Evolutionary conservation across 2,113 vertebrate genomes (phyloP), one percentile per base, ranked within the genome.

Genomic region (Naja naja): DNA sequence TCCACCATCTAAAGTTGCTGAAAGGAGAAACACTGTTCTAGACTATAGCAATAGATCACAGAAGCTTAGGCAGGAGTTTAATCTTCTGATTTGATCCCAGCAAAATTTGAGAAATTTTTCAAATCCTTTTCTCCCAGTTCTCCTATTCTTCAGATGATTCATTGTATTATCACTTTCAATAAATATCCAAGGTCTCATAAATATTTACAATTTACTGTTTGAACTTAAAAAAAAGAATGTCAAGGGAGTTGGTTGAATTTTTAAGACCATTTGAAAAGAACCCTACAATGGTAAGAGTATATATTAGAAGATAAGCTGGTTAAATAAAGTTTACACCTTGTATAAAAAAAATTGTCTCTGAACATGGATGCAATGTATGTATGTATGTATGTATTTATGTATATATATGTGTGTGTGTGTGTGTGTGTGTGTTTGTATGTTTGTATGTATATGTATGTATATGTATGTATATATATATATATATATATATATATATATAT

Each of bases 101-200:
- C 96, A 96, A 97, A n/a, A 97, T 97, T 96, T 96, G 97, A 97
- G 97, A 97, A 98, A 96, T 97, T 96, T 39, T 53, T 39, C 30
- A 64, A 49, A 97, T 96, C 96, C 94, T 98, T 98, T 97, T 96
- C 96, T 97, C 96, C 96, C 85, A 95, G 96, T 97, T 97, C 96
- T 97, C 97, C 96, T 96, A 96, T 96, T 98, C 97, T 96, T 96
- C n/a, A n/a, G n/a, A 95, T 96, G 96, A 96, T 97, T 95, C 97
- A 96, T 96, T 95, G 96, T 98, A 97, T 97, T 96, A 98, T 95
- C 97, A 96, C 97, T 98, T 98, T 97, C 96, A 98, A 98, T 98
- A 98, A 98, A 98, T 98, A 98, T 96, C 97, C 97, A 98, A 97
- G 97, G 96, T 97, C 98, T 98, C 98, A 98, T 98, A 98, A 98